A percentile compares a stretch with the other conserved stretches of the same genome.
Evolutionary conservation across 2,888 invertebrate genomes (phyloP).

Genomic region (Salticus scenicus): DNA sequence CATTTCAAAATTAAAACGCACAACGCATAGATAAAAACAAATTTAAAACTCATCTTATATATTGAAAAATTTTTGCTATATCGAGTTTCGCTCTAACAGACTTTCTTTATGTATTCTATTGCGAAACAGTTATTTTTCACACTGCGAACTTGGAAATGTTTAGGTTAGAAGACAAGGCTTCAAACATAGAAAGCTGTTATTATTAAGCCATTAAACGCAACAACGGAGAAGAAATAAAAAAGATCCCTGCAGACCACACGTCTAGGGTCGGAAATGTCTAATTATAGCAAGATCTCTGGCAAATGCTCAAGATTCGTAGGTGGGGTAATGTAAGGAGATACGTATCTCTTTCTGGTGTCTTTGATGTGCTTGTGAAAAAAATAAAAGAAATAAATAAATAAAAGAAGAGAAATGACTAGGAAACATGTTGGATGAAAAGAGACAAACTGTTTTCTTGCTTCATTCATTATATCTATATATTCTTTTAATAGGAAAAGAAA

Average conservation of each 20-base stretch:
- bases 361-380: background rate
- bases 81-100: too few species aligned
- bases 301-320: background rate
- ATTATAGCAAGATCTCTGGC: background rate
- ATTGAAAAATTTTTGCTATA: too few species aligned
- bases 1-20: too few species aligned
- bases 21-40: too few species aligned
- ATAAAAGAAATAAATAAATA: too few species aligned
- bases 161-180: too few species aligned
- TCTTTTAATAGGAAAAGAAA: background rate
- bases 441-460: background rate
- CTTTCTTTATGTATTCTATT: too few species aligned
- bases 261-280: background rate
- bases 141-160: too few species aligned
- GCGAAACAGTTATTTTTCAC: too few species aligned
- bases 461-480: background rate
- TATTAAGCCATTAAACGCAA: background rate
- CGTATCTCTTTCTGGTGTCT: background rate
- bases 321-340: background rate
- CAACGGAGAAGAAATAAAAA: background rate
- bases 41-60: too few species aligned
- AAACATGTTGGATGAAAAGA: background rate
- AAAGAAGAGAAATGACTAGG: background rate
- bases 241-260: background rate
- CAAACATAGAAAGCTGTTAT: background rate